phyloP scores from a whole-genome alignment of 2,888 invertebrate species.

The Pandemis corylana region DNA sequence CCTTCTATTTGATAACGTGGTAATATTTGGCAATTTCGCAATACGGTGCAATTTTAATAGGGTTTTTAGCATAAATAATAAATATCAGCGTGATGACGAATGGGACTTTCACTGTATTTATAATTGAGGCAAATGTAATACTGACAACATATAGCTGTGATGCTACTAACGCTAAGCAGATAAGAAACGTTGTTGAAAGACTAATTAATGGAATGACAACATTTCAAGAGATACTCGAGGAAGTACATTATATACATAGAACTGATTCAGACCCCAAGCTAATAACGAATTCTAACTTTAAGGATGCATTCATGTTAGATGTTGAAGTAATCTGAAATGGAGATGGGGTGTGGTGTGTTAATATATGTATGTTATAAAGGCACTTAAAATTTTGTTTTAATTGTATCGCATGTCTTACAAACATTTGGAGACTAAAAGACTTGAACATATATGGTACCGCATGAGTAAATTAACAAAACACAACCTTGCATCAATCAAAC shows the following conservation, averaged over 20 bases:
- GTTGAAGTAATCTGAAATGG: too few species aligned
- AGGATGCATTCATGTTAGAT: too few species aligned
- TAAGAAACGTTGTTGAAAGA: neutral
- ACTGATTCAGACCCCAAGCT: neutral
- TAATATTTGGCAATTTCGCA: conserved; percentile 39
- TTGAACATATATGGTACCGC: neutral
- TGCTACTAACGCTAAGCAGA: neutral
- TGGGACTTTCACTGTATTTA: conserved; percentile 24
- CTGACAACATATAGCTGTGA: neutral
- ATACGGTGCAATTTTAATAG: conserved; percentile 25
- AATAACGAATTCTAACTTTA: neutral
- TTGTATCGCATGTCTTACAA: neutral
- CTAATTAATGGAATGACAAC: neutral
- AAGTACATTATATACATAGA: neutral
- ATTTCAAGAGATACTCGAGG: neutral
- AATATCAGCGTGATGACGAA: conserved; percentile 25
- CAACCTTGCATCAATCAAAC: conserved; percentile 24
- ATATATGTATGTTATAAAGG: neutral
- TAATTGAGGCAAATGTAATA: conserved; percentile 6
- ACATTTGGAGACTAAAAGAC: neutral
- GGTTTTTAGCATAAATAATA: conserved; percentile 39
- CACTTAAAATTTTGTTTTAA: neutral
- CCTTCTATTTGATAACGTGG: conserved; percentile 34
- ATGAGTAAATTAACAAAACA: conserved; percentile 15
- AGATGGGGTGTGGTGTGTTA: too few species aligned